Evolutionary conservation across 2,888 invertebrate species (phyloP).

Genomic region (Candidula unifasciata): DNA sequence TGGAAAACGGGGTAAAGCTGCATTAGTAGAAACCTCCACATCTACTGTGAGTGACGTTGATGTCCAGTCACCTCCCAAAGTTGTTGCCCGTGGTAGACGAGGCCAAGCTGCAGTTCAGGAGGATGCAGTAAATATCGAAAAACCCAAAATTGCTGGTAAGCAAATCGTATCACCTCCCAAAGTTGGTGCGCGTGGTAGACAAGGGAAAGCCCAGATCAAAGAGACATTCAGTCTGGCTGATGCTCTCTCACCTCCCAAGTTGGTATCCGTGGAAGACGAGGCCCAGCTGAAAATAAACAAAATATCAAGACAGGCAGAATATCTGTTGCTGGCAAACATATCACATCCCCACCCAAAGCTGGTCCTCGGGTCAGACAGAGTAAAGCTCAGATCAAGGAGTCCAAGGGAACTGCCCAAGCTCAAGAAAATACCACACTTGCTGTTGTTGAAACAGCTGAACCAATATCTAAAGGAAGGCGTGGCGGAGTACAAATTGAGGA

Average conservation of each 20-base stretch:
- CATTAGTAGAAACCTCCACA: not conserved
- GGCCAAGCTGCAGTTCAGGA: not conserved
- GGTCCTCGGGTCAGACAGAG: not conserved
- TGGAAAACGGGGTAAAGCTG: not conserved
- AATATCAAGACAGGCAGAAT: not conserved
- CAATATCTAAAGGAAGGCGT: slow-evolving; percentile 1
- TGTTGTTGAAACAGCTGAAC: not conserved
- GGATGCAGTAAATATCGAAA: not conserved
- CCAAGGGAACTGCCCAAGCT: not conserved
- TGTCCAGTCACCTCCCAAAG: slow-evolving; percentile 10
- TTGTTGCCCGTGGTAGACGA: slow-evolving; percentile 3
- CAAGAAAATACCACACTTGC: not conserved
- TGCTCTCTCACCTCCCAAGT: slow-evolving; percentile 13
- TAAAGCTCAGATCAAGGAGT: not conserved
- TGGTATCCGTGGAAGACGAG: not conserved
- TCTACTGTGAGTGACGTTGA: not conserved
- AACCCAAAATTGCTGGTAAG: not conserved
- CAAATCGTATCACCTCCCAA: not conserved
- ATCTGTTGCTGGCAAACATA: not conserved
- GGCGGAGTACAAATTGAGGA: not conserved
- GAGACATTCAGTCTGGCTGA: not conserved
- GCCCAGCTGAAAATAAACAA: not conserved
- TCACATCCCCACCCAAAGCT: slow-evolving; percentile 1
- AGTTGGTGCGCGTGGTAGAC: not conserved
- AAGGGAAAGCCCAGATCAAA: not conserved